A percentile compares a stretch with the other conserved stretches of the same genome.
Evolutionary conservation across 2,888 invertebrate genomes (phyloP).

Genomic region (Drosophila setosimentum): DNA sequence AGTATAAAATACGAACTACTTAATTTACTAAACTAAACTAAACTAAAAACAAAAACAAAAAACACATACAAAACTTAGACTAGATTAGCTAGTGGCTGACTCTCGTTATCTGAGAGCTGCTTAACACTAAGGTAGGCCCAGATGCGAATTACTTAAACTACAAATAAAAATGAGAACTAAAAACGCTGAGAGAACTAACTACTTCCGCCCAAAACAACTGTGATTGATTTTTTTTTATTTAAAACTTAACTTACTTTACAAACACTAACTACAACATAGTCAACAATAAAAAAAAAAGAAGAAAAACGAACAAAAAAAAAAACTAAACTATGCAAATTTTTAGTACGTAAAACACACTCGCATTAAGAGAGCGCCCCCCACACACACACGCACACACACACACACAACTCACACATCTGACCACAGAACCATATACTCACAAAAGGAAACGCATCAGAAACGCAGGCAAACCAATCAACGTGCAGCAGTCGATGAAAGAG

Average conservation of each 20-base stretch:
- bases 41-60: conserved; percentile 13
- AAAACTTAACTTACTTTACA: conserved; percentile 62
- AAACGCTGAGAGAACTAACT: conserved; percentile 62
- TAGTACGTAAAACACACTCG: conserved; percentile 52
- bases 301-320: conserved; percentile 40
- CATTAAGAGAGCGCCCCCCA: conserved; percentile 46
- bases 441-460: conserved; percentile 13
- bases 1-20: conserved; percentile 83
- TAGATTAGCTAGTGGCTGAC: conserved; percentile 40
- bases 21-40: conserved; percentile 53
- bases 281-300: conserved; percentile 47
- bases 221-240: conserved; percentile 80
- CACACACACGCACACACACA: conserved; percentile 23
- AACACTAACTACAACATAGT: conserved; percentile 56
- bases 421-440: conserved; percentile 42
- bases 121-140: conserved; percentile 51
- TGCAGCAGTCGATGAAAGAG: conserved; percentile 26
- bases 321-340: conserved; percentile 76
- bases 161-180: conserved; percentile 20
- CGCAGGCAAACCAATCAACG: conserved; percentile 16
- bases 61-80: conserved; percentile 35
- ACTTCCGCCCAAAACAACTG: conserved; percentile 85
- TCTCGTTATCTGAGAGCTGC: conserved; percentile 60
- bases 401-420: conserved; percentile 4
- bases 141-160: conserved; percentile 58